Evolutionary conservation across 2,113 vertebrate species (phyloP).

Genomic region (Urocynchramus pylzowi): DNA sequence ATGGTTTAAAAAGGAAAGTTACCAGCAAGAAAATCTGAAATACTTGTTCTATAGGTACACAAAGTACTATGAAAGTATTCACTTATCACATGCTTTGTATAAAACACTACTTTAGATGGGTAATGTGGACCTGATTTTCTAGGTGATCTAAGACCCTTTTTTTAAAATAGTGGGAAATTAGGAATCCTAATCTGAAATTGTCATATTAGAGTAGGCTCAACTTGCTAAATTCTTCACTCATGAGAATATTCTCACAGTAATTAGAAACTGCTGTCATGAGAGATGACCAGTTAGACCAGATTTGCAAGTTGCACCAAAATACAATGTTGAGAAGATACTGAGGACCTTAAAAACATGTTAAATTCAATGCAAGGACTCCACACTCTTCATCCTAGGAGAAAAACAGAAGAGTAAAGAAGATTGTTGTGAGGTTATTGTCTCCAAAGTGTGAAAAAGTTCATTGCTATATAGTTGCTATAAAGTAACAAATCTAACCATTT

Average conservation of each 20-base stretch:
- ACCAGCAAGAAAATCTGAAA: neutral
- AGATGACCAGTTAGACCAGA: neutral
- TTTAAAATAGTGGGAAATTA: neutral
- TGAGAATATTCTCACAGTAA: neutral
- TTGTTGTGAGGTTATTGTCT: neutral
- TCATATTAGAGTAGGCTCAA: neutral
- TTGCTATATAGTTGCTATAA: neutral
- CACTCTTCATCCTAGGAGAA: slow-evolving; percentile 29
- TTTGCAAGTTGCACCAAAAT: neutral
- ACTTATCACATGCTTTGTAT: neutral
- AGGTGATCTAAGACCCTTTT: neutral
- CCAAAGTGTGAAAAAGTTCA: neutral
- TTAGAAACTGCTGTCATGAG: neutral
- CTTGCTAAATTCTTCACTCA: neutral
- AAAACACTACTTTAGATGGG: neutral
- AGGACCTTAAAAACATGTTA: neutral
- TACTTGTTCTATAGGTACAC: neutral
- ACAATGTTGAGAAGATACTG: neutral
- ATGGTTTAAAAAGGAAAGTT: neutral
- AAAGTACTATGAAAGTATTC: neutral
- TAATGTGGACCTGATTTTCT: neutral
- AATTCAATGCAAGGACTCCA: neutral
- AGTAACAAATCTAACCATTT: neutral
- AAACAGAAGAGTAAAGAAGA: slow-evolving; percentile 10
- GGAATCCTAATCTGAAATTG: neutral